Evolutionary conservation across 2,888 invertebrate genomes (phyloP).

Genomic region (Ophion ellenae): DNA sequence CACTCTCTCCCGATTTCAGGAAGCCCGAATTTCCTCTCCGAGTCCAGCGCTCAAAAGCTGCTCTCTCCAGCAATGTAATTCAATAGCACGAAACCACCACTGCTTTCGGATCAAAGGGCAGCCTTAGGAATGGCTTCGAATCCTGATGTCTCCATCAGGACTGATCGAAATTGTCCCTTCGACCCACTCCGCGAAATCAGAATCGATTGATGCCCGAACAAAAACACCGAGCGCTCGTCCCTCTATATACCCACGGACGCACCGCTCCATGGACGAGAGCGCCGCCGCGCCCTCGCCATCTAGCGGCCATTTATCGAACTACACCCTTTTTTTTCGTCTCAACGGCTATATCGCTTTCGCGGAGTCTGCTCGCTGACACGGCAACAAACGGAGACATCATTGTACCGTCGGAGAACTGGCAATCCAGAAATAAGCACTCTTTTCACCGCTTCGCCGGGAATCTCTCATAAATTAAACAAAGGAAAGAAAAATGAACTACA

Average conservation of each 20-base stretch:
- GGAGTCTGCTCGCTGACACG: too few species aligned
- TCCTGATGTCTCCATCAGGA: conserved; percentile 2
- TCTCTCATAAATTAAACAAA: conserved; percentile 37
- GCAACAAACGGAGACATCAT: too few species aligned
- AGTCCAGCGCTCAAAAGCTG: conserved; percentile 39
- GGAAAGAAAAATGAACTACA: neutral
- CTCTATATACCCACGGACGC: neutral
- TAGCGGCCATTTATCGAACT: neutral
- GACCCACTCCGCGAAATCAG: neutral
- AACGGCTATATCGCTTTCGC: neutral
- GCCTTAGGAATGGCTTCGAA: conserved; percentile 21
- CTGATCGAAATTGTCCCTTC: conserved; percentile 12
- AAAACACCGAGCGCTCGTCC: neutral
- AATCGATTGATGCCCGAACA: neutral
- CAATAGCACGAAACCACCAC: conserved; percentile 24
- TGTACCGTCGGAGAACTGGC: too few species aligned
- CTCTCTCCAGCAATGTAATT: conserved; percentile 49
- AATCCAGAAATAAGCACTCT: too few species aligned
- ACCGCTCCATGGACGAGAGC: neutral
- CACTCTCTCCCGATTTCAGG: neutral
- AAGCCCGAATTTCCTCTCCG: neutral
- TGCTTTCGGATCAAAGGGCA: conserved; percentile 44
- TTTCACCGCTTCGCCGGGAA: neutral
- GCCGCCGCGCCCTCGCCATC: neutral
- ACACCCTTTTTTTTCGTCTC: neutral